Percentiles rank a stretch among this genome's conserved stretches.
Evolutionary conservation across 1,140 invertebrate genomes (phyloP).

Genomic region (Cepaea nemoralis): DNA sequence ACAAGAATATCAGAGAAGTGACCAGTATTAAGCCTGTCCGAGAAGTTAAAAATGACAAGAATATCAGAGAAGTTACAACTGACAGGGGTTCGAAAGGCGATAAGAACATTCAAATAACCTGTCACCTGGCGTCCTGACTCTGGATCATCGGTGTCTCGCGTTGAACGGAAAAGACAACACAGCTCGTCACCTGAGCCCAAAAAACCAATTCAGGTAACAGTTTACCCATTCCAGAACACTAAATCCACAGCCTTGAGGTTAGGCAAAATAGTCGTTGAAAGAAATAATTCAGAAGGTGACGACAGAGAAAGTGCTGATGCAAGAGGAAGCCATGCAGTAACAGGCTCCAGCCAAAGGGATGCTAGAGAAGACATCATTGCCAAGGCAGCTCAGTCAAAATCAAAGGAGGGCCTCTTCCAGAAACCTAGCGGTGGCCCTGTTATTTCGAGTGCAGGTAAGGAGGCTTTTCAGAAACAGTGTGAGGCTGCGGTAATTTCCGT

Average conservation of each 20-base stretch:
- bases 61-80: too few species aligned
- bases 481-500: conserved; percentile 31
- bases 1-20: too few species aligned
- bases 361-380: conserved; percentile 8
- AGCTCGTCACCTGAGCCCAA: neutral
- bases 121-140: neutral
- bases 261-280: neutral
- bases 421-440: neutral
- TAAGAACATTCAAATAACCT: conserved; percentile 25
- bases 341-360: neutral
- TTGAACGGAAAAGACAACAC: neutral
- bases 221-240: neutral
- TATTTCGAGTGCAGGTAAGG: neutral
- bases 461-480: conserved; percentile 29
- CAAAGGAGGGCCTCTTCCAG: neutral
- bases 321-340: neutral
- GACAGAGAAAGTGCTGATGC: neutral
- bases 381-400: neutral
- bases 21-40: too few species aligned
- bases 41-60: too few species aligned
- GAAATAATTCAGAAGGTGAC: neutral
- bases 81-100: neutral
- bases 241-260: neutral
- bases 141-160: neutral
- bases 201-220: neutral